These are phyloP conservation scores for Philaethria dido DNA, from an alignment of 2,888 invertebrate genomes.

Conservation along the genomic window DNA sequence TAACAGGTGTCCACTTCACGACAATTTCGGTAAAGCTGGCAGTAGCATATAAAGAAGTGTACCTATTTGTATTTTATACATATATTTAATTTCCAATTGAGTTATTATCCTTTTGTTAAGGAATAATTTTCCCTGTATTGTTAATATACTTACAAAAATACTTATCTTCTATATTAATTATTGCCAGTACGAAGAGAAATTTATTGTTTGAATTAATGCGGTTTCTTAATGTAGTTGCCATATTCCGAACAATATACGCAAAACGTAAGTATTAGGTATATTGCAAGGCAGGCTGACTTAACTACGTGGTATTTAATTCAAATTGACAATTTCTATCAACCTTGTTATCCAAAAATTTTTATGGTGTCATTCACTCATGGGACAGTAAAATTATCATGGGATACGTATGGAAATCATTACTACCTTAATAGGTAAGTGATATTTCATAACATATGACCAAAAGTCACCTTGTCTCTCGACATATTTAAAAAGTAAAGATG, in stretches of 20 bases:
- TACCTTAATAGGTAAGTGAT: too few relatives aligned
- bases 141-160: too few relatives aligned
- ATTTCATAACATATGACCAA: too few relatives aligned
- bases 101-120: not conserved
- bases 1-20: constrained; percentile 70
- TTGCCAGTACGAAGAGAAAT: too few relatives aligned
- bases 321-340: not conserved
- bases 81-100: constrained; percentile 21
- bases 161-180: too few relatives aligned
- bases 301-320: not conserved
- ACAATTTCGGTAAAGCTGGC: constrained; percentile 58
- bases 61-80: constrained; percentile 33
- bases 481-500: not conserved
- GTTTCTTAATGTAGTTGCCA: too few relatives aligned
- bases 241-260: too few relatives aligned
- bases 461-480: not conserved
- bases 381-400: too few relatives aligned
- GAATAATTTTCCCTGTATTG: too few relatives aligned
- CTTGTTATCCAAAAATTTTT: not conserved
- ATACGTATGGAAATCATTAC: too few relatives aligned
- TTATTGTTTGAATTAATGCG: too few relatives aligned
- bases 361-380: not conserved
- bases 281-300: not conserved
- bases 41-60: constrained; percentile 49
- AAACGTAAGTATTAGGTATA: too few relatives aligned